These are phyloP conservation scores for Syngnathus rostellatus DNA, from an alignment of 2,797 vertebrate species.

Conservation along the genomic window DNA sequence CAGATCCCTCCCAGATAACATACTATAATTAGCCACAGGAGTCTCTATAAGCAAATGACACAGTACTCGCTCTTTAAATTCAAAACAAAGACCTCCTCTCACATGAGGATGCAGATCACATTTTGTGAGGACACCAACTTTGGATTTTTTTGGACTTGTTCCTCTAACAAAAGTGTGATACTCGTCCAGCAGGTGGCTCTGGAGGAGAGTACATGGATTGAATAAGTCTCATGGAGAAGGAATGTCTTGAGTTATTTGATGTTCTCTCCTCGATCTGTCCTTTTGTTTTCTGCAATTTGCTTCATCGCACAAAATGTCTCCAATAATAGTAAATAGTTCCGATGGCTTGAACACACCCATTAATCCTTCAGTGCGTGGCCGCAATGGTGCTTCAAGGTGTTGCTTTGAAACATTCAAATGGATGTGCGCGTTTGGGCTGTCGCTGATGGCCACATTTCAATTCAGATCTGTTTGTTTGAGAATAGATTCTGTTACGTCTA, in stretches of 20 bases:
- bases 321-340: conserved; percentile 10
- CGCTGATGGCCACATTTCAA: neutral
- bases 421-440: conserved; percentile 8
- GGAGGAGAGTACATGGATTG: neutral
- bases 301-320: conserved; percentile 8
- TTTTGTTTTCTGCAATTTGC: neutral
- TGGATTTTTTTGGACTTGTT: conserved; percentile 19
- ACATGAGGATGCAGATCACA: conserved; percentile 53
- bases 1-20: conserved; percentile 40
- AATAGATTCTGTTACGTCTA: conserved; percentile 9
- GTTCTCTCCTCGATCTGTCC: too few species aligned
- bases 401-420: conserved; percentile 18
- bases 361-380: conserved; percentile 10
- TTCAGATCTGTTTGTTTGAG: neutral
- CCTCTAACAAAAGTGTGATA: conserved; percentile 52
- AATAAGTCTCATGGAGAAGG: neutral
- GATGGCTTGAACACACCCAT: conserved; percentile 10
- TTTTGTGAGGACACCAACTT: conserved; percentile 11
- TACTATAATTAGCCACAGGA: conserved; percentile 48
- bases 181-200: conserved; percentile 4
- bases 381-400: conserved; percentile 25
- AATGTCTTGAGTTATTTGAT: too few species aligned
- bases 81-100: conserved; percentile 55
- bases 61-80: conserved; percentile 30
- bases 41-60: conserved; percentile 40